Evolutionary conservation across 2,797 vertebrate genomes (phyloP), one percentile per base, ranked within the genome.

Genomic region (Crenuchus spilurus): DNA sequence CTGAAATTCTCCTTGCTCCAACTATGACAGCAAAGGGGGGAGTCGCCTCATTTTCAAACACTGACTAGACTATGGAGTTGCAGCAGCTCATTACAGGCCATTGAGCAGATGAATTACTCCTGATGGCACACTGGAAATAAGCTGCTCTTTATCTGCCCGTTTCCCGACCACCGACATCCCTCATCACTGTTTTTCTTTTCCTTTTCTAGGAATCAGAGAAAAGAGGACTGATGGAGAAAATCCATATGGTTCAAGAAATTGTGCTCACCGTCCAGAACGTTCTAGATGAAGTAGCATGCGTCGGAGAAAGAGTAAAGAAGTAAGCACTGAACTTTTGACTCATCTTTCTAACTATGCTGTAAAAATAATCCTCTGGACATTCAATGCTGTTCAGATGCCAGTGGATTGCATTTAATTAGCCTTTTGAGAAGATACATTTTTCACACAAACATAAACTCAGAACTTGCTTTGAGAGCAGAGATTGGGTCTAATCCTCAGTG

Each of bases 191-290:
- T 61, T 85, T 76, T 77, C 48, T 88, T 80, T 78, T 3, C 44
- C n/a, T 75, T 76, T 73, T 1, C 65, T 44, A 99, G 98, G 98
- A 99, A 82, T 87, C 92, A 0, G 96, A 94, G 75, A 97, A 95
- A 90, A 98, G 94, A 77, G 96, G 97, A 24, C 85, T 99, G 83
- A 96, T 96, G 87, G 95, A 98, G 55, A 96, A 98, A 89, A 95
- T 99, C 86, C 94, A 97, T 78, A 99, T 98, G 96, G 94, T 99
- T 62, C 98, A 99, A 70, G 97, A 99, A 79, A 94, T 98, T 75
- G 94, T 99, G 35, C 88, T 98, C 82, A 92, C 86, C 1, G 95
- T 98, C 81, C 98, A 99, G 82, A 95, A 87, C 37, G 80, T 95
- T 83, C 85, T 99, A 84, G 97, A 95, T 78, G 96, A 97, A 88